phyloP scores from a whole-genome alignment of 2,113 vertebrate species.

The Corythornis cristatus region DNA sequence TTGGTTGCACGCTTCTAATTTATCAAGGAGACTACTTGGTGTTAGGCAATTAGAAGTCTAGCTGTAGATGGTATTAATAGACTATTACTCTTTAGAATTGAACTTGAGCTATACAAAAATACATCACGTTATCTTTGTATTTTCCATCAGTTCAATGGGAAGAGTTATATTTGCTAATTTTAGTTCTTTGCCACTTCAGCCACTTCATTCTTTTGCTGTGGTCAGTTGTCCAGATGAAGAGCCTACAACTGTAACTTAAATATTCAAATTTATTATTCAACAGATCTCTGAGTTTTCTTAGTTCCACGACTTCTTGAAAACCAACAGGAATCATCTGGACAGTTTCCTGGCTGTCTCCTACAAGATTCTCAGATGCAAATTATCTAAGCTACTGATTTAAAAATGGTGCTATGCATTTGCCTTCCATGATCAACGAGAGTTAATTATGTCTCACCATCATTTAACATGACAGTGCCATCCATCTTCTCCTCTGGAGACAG shows the following conservation, averaged over 20 bases:
- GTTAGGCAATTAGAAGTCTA: conserved; percentile 53
- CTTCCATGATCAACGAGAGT: conserved; percentile 35
- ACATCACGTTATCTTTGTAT: conserved; percentile 4
- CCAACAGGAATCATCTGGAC: not conserved
- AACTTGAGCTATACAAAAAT: conserved; percentile 24
- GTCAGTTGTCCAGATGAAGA: not conserved
- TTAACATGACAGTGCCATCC: conserved; percentile 42
- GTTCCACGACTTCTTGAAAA: conserved; percentile 5
- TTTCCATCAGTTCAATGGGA: not conserved
- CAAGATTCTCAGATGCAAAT: conserved; percentile 3
- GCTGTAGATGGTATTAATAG: conserved; percentile 47
- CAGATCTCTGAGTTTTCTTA: not conserved
- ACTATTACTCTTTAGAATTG: conserved; percentile 12
- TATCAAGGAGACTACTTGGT: conserved; percentile 36
- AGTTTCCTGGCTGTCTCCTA: conserved; percentile 11
- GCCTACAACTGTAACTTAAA: not conserved
- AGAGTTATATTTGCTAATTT: conserved; percentile 4
- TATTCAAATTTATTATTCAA: not conserved
- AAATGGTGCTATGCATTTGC: conserved; percentile 32
- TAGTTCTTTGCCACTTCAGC: not conserved
- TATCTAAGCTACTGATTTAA: conserved; percentile 20
- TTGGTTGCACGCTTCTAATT: conserved; percentile 39
- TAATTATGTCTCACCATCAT: conserved; percentile 57
- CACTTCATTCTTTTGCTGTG: not conserved
- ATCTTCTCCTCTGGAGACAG: conserved; percentile 37